Percentiles rank a stretch among this genome's conserved stretches.
These are phyloP conservation scores for Perithous albicinctus DNA, from an alignment of 2,888 invertebrate species.

Conservation along the genomic window DNA sequence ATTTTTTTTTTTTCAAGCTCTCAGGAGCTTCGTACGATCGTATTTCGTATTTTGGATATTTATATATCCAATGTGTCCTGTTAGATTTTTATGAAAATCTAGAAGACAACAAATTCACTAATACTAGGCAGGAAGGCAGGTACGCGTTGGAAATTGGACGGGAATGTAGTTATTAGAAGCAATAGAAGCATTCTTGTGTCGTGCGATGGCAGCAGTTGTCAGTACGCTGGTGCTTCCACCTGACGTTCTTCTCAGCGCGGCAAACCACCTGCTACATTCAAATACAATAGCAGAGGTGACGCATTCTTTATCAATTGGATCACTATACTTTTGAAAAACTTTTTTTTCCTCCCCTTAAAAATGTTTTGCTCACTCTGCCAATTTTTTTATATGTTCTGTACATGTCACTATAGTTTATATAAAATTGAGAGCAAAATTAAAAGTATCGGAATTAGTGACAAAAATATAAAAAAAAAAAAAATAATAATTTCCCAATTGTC, in stretches of 20 bases:
- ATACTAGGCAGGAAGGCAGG: neutral
- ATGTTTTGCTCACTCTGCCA: no score
- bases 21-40: neutral
- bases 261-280: neutral
- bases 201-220: slow-evolving; percentile 56
- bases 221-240: neutral
- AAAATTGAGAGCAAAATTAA: no score
- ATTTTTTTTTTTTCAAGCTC: slow-evolving; percentile 67
- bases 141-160: slow-evolving; percentile 1
- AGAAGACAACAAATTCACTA: slow-evolving; percentile 26
- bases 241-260: neutral
- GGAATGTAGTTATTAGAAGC: neutral
- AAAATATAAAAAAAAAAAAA: no score
- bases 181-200: slow-evolving; percentile 21
- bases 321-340: no score
- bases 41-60: slow-evolving; percentile 10
- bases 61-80: neutral
- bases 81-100: slow-evolving; percentile 58
- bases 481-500: no score
- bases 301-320: no score
- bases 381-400: no score
- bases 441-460: no score
- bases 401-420: no score
- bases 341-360: no score
- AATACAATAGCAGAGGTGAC: neutral